Base-by-base conservation (phyloP, 1,140 invertebrate species). In the Drosophila seguyi region DNA sequence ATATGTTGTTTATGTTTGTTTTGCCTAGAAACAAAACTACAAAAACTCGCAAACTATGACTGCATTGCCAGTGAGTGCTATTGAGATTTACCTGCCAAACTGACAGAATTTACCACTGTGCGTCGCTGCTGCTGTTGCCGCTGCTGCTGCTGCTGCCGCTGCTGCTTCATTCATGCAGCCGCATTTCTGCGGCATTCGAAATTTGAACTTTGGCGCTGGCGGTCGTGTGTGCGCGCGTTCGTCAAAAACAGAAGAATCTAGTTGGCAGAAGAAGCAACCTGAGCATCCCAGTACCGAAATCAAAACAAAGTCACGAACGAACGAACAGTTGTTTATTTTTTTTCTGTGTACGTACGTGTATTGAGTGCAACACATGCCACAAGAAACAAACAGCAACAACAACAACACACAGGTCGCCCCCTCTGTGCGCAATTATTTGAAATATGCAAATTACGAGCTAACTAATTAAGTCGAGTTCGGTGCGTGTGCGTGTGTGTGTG, bases 381-480 rank as follows among this genome's bases (percentile, higher is more conserved):
- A 87, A 66, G 41, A 39, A 55, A 66, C 71, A 29, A 75, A 60
- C 41, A 83, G 20, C 58, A 66, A 48, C 56, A 72, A 10, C 50
- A 73, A 36, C 63, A 72, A n/a, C 50, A 25, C 20, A 29, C 22
- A 61, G 52, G 36, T 41, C n/a, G n/a, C 45, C 65, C 57, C 55
- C 31, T 45, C 55, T 66, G 75, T 88, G 80, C 57, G 81, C 78
- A 75, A 81, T 85, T 65, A 85, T 85, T 78, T 55, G 61, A 84
- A 88, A 90, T 88, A 88, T 88, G 85, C 85, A 88, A 90, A 88
- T 88, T 85, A 85, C 81, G 85, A 88, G 77, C 85, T 88, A 90
- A 88, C 81, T 90, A 85, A 88, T 88, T 88, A 81, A 90, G 86
- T 88, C 72, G 67, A 80, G 81, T 53, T 60, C 44, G 29, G 50